Evolutionary conservation across 2,113 vertebrate genomes (phyloP).

Genomic region (Isurus oxyrinchus): DNA sequence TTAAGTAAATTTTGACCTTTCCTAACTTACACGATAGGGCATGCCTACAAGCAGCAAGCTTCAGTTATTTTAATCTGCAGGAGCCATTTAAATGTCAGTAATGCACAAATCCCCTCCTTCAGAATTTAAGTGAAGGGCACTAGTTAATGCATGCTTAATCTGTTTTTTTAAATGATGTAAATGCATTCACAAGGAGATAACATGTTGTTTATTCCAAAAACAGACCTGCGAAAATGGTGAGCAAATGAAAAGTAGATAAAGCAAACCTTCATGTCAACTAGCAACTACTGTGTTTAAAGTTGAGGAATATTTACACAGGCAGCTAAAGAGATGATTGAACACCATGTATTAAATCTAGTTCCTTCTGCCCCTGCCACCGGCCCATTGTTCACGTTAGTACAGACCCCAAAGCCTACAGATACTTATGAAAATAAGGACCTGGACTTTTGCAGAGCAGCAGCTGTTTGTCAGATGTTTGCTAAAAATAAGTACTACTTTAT

Average conservation of each 20-base stretch:
- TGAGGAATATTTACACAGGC: not conserved
- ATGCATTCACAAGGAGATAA: not conserved
- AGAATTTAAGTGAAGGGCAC: not conserved
- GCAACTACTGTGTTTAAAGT: not conserved
- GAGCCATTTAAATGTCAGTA: not conserved
- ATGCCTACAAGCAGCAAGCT: not conserved
- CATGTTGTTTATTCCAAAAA: not conserved
- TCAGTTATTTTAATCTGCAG: not conserved
- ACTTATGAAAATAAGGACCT: not conserved
- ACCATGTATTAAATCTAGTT: not conserved
- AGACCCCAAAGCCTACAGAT: not conserved
- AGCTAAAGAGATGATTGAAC: not conserved
- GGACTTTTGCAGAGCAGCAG: not conserved
- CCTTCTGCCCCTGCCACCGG: not conserved
- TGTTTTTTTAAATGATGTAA: not conserved
- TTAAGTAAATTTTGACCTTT: not conserved
- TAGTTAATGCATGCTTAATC: not conserved
- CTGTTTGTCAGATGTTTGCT: not conserved
- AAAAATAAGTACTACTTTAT: not conserved
- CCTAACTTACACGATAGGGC: not conserved
- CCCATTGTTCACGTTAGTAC: not conserved
- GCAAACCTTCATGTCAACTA: not conserved
- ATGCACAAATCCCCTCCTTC: not conserved
- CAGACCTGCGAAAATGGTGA: not conserved
- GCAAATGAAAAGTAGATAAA: not conserved